Conservation (phyloP, 2,888 invertebrate genomes). For the Gastracanthus pulcherrimus region DNA sequence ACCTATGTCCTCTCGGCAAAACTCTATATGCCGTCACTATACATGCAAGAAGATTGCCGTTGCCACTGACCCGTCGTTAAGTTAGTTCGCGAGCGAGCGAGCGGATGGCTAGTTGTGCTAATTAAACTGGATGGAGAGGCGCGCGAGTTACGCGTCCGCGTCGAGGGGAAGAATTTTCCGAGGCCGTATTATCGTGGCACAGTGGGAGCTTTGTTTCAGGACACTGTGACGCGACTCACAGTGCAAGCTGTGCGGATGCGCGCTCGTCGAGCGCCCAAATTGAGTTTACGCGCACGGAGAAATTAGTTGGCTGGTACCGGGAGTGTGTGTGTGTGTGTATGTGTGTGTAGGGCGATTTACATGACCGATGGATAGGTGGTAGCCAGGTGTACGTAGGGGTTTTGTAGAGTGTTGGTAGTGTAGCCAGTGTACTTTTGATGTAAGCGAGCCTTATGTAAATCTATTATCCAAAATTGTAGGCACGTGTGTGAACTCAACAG, state of each 20-base stretch:
- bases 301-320: conserved; percentile 33
- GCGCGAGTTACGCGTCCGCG: too few species aligned
- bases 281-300: conserved; percentile 39
- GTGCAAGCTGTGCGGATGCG: background rate
- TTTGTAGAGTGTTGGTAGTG: too few species aligned
- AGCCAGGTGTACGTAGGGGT: too few species aligned
- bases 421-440: too few species aligned
- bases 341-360: too few species aligned
- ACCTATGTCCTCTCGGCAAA: too few species aligned
- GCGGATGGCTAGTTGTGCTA: conserved; percentile 70
- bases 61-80: conserved; percentile 72
- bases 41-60: conserved; percentile 69
- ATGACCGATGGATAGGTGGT: conserved; percentile 3
- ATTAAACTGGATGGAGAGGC: conserved; percentile 72
- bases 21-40: too few species aligned
- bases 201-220: too few species aligned
- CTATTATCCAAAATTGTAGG: too few species aligned
- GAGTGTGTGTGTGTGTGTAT: background rate
- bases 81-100: conserved; percentile 69
- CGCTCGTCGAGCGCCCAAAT: conserved; percentile 18
- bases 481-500: too few species aligned
- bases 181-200: background rate
- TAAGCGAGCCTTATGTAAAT: too few species aligned
- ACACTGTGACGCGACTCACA: background rate
- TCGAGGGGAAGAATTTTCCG: conserved; percentile 59